Evolutionary conservation across 1,140 invertebrate species (phyloP).

Genomic region (Magallana ariakensis): DNA sequence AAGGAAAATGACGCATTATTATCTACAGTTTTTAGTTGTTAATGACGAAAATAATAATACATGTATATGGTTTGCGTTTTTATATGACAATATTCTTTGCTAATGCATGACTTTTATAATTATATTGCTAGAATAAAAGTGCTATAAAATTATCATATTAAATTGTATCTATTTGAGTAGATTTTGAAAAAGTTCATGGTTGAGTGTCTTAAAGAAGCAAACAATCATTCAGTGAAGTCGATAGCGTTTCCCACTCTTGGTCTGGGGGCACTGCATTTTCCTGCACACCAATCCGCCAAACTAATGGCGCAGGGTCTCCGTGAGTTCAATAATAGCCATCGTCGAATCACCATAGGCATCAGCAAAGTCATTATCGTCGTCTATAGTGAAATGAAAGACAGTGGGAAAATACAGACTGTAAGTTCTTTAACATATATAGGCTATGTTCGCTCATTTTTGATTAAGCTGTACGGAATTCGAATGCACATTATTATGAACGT

Average conservation of each 20-base stretch:
- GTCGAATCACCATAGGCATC: constrained; percentile 4
- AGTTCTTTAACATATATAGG: background rate
- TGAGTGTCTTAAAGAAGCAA: constrained; percentile 57
- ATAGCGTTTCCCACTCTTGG: constrained; percentile 62
- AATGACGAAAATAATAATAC: too few species aligned
- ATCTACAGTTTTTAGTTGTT: background rate
- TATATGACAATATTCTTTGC: too few species aligned
- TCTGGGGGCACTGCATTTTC: constrained; percentile 55
- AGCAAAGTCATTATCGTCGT: constrained; percentile 49
- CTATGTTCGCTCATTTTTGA: too few species aligned
- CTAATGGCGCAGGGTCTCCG: constrained; percentile 49
- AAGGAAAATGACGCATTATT: background rate
- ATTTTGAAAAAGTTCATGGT: constrained; percentile 52
- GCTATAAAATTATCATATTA: background rate
- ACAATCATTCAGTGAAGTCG: constrained; percentile 36
- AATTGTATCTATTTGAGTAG: constrained; percentile 54
- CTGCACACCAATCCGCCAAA: constrained; percentile 47
- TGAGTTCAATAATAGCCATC: constrained; percentile 43
- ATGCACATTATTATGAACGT: too few species aligned
- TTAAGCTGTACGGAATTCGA: too few species aligned
- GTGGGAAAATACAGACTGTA: constrained; percentile 35
- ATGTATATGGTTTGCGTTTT: too few species aligned
- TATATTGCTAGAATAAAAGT: too few species aligned
- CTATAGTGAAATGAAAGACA: constrained; percentile 31
- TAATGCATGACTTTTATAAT: too few species aligned